Base-by-base conservation (phyloP, 2,797 vertebrate genomes). In the Masticophis lateralis region DNA sequence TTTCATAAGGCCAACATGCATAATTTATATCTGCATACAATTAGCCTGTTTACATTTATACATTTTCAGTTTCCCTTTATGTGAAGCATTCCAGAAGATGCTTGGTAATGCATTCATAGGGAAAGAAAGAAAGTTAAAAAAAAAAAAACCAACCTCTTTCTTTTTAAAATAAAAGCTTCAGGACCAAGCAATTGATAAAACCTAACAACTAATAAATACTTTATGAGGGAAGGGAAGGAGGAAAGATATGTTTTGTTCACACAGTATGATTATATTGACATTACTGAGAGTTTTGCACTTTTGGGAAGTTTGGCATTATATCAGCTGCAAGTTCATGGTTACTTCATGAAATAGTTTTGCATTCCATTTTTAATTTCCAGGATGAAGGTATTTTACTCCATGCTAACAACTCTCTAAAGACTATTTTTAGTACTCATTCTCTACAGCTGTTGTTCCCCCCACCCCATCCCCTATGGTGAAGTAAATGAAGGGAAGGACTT, bases 1-100 rank as follows among this genome's bases (percentile, higher is more conserved):
- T 98, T 98, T 98, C 97, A 97, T 98, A 98, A 98, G 97, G 96
- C 96, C 97, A 97, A 96, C 97, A 98, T 98, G 97, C 98, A 98
- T 98, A 98, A 98, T 98, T 98, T 98, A 98, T 98, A 96, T 97
- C 97, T 98, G 98, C 98, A 98, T 98, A 98, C 97, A 98, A 98
- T 98, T 98, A 98, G 97, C 97, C 98, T 98, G 98, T 98, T 98
- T 98, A 98, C 97, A 98, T 98, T 98, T 97, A 97, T 97, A 97
- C 97, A 97, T 97, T 97, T 97, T 97, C 97, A 96, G 94, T 97
- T 97, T 97, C 96, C 95, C 98, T 98, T 98, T 97, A 98, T 98
- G 97, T 97, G 97, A 97, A 98, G 97, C 97, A 97, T 98, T 98
- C 97, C 96, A 97, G 97, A 96, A 97, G 96, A 98, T 96, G 96